These are phyloP conservation scores for Chauna torquata DNA, from an alignment of 2,113 vertebrate species.

Conservation along the genomic window DNA sequence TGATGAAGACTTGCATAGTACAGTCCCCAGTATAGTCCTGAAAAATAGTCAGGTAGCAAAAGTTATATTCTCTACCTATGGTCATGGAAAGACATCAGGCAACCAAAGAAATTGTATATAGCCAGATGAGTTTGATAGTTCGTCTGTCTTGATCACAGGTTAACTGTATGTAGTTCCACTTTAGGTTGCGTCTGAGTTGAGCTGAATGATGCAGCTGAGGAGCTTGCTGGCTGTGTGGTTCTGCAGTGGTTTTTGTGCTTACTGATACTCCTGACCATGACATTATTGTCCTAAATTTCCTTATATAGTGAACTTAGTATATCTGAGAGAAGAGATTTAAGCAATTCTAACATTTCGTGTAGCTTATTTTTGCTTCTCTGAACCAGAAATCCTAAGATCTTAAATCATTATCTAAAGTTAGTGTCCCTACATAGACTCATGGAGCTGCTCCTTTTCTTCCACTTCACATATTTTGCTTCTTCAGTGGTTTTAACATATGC, in stretches of 20 bases:
- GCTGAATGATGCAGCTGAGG: not conserved
- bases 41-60: not conserved
- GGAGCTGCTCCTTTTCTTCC: conserved; percentile 15
- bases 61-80: not conserved
- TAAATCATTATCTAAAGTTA: conserved; percentile 2
- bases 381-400: conserved; percentile 3
- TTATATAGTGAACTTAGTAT: not conserved
- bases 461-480: conserved; percentile 12
- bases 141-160: not conserved
- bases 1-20: not conserved
- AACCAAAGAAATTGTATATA: not conserved
- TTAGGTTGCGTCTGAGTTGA: not conserved
- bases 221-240: not conserved
- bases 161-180: not conserved
- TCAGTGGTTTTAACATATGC: not conserved
- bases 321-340: not conserved
- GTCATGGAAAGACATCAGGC: not conserved
- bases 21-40: not conserved
- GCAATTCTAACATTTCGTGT: not conserved
- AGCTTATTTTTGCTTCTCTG: not conserved
- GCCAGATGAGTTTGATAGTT: not conserved
- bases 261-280: not conserved
- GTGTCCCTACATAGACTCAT: not conserved
- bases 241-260: not conserved
- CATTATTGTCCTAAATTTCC: conserved; percentile 27